phyloP scores from a whole-genome alignment of 2,113 vertebrate species.

The Megalops atlanticus region DNA sequence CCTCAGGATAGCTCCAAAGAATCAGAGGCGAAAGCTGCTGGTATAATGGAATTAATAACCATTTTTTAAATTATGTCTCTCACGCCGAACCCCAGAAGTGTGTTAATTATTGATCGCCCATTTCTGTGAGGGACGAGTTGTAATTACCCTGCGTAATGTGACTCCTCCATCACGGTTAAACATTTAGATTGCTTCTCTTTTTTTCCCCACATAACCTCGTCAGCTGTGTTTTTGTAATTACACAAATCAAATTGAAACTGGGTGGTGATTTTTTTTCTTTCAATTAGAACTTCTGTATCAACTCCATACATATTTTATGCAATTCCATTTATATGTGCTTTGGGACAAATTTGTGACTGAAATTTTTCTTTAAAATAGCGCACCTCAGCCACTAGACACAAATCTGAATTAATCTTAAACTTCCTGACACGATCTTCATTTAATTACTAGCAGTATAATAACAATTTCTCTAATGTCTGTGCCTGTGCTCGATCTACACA shows the following conservation, averaged over 20 bases:
- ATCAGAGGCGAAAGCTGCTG: conserved; percentile 20
- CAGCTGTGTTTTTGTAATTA: conserved; percentile 66
- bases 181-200: conserved; percentile 73
- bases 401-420: too few species aligned
- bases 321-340: neutral
- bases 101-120: conserved; percentile 70
- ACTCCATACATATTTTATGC: neutral
- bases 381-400: too few species aligned
- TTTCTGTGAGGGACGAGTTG: conserved; percentile 56
- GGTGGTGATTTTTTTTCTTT: too few species aligned
- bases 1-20: conserved; percentile 23
- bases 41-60: conserved; percentile 58
- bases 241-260: conserved; percentile 57
- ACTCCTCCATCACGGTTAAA: conserved; percentile 70
- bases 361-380: neutral
- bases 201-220: conserved; percentile 50
- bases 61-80: conserved; percentile 55
- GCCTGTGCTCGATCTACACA: too few species aligned
- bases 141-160: conserved; percentile 71
- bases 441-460: too few species aligned
- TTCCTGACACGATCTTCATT: too few species aligned
- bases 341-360: neutral
- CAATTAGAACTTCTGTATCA: neutral
- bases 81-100: conserved; percentile 51
- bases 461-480: too few species aligned